These are phyloP conservation scores for Myxocyprinus asiaticus DNA, from an alignment of 2,113 vertebrate genomes.

Conservation along the genomic window DNA sequence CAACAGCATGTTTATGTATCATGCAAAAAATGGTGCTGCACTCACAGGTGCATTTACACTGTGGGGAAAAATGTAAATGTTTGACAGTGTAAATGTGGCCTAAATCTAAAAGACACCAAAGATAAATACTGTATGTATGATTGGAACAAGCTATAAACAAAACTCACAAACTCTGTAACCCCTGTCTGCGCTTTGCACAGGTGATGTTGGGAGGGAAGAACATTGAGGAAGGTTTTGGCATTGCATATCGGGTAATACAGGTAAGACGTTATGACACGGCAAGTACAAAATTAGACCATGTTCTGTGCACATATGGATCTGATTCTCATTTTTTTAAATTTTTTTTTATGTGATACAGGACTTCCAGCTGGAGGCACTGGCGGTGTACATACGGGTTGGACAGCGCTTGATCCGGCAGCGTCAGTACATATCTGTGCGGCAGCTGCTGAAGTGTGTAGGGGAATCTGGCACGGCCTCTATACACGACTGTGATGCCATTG, in stretches of 20 bases:
- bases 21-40: not conserved
- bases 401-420: slow-evolving; percentile 82
- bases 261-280: slow-evolving; percentile 63
- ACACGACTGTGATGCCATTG: slow-evolving; percentile 87
- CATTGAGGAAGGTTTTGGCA: slow-evolving; percentile 96
- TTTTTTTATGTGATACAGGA: slow-evolving; percentile 74
- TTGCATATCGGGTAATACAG: slow-evolving; percentile 96
- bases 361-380: slow-evolving; percentile 90
- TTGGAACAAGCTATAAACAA: not conserved
- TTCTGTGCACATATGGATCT: not conserved
- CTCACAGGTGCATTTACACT: not conserved
- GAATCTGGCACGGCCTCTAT: slow-evolving; percentile 91
- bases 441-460: slow-evolving; percentile 92
- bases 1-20: not conserved
- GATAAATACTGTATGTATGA: not conserved
- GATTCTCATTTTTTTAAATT: not conserved
- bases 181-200: slow-evolving; percentile 66
- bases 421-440: slow-evolving; percentile 84
- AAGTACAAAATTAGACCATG: not conserved
- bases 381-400: slow-evolving; percentile 85
- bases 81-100: not conserved
- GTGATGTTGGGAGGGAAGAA: slow-evolving; percentile 98
- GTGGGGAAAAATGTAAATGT: no score
- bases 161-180: not conserved
- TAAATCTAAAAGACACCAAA: slow-evolving; percentile 1